These are phyloP conservation scores for Acrossocheilus fasciatus DNA, from an alignment of 2,797 vertebrate genomes.

Conservation along the genomic window DNA sequence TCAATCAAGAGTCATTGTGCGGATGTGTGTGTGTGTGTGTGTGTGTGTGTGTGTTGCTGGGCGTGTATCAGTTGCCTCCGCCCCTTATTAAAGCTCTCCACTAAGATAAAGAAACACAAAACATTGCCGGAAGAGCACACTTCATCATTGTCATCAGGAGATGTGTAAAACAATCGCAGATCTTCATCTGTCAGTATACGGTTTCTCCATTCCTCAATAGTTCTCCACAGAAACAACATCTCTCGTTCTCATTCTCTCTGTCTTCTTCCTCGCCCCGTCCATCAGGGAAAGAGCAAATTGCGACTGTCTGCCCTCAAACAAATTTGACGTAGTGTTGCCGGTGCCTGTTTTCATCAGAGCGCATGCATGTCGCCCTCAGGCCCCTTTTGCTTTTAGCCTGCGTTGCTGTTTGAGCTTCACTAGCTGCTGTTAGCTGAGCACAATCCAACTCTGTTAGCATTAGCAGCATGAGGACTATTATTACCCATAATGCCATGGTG, in stretches of 20 bases:
- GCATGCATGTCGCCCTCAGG: conserved; percentile 51
- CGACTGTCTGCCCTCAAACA: conserved; percentile 67
- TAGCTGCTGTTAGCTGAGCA: conserved; percentile 12
- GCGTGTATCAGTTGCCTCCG: conserved; percentile 58
- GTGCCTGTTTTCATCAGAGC: conserved; percentile 46
- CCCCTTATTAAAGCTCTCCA: conserved; percentile 68
- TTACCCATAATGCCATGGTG: conserved; percentile 39
- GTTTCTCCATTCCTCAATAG: conserved; percentile 66
- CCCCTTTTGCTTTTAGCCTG: conserved; percentile 38
- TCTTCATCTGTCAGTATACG: conserved; percentile 64
- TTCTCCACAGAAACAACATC: conserved; percentile 66
- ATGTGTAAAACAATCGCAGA: conserved; percentile 50
- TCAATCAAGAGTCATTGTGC: conserved; percentile 50
- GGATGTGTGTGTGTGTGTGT: conserved; percentile 12
- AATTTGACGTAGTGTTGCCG: conserved; percentile 61
- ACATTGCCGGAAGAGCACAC: conserved; percentile 47
- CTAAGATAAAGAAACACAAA: conserved; percentile 47
- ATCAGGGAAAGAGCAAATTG: conserved; percentile 60
- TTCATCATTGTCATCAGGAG: conserved; percentile 54
- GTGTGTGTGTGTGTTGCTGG: conserved; percentile 46
- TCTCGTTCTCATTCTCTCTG: conserved; percentile 47
- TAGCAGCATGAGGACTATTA: conserved; percentile 22
- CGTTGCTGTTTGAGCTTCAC: not conserved
- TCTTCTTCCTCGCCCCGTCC: conserved; percentile 14
- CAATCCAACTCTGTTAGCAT: conserved; percentile 24